Evolutionary conservation across 92 coral and sea anemone genomes (phyloP).

Genomic region (Plumapathes pennacea): DNA sequence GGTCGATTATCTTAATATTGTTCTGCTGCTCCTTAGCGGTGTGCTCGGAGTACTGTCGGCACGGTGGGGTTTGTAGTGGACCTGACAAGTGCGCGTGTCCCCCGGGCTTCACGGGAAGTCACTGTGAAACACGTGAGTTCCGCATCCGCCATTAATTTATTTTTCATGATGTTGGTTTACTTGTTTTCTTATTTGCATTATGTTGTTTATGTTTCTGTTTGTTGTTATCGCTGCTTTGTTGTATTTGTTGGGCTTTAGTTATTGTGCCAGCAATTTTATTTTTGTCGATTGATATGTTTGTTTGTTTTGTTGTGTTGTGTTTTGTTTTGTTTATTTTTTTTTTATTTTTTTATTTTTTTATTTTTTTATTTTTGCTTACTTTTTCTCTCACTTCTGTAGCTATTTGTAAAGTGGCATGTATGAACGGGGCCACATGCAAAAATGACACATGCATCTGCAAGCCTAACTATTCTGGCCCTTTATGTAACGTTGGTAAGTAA

Average conservation of each 20-base stretch:
- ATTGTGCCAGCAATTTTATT: no score
- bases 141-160: neutral
- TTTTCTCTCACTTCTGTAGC: no score
- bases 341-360: no score
- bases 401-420: conserved; percentile 60
- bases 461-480: conserved; percentile 62
- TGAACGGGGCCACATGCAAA: conserved; percentile 72
- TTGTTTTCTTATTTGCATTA: neutral
- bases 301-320: no score
- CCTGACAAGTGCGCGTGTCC: conserved; percentile 78
- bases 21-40: conserved; percentile 46
- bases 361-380: no score
- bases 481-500: conserved; percentile 42
- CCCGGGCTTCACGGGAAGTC: conserved; percentile 58
- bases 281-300: no score
- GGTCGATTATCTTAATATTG: neutral
- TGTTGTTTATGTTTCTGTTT: neutral
- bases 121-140: conserved; percentile 73
- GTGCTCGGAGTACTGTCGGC: conserved; percentile 73
- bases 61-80: conserved; percentile 73
- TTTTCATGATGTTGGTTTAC: neutral
- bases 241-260: no score
- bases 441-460: conserved; percentile 63
- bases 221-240: neutral
- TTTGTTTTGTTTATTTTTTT: no score